Evolutionary conservation across 2,113 vertebrate species (phyloP).

Genomic region (Xenopus tropicalis): DNA sequence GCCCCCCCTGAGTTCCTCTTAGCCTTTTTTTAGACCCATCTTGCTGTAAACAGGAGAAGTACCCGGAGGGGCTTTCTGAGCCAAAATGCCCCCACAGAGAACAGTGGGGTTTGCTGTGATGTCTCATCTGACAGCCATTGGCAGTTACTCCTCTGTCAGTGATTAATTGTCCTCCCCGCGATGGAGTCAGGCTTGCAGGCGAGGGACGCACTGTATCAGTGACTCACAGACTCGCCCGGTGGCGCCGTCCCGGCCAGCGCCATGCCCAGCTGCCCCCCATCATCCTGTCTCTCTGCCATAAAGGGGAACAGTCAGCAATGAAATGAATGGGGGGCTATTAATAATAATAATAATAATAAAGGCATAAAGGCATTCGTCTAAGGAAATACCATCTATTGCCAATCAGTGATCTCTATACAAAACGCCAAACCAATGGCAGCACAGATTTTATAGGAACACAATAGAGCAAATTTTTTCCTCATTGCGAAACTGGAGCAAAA

Average conservation of each 20-base stretch:
- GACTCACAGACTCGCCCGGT: conserved; percentile 2
- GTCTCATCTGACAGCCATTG: conserved; percentile 19
- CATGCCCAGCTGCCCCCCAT: not conserved
- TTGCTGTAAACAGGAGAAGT: not conserved
- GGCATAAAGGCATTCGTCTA: no score
- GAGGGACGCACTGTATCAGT: conserved; percentile 2
- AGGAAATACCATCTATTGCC: no score
- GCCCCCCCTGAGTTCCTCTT: no score
- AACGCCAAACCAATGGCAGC: no score
- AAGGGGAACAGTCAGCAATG: not conserved
- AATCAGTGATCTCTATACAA: no score
- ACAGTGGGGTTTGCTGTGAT: not conserved
- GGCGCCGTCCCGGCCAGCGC: not conserved
- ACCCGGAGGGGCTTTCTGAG: not conserved
- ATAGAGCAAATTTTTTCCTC: no score
- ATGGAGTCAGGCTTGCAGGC: conserved; percentile 2
- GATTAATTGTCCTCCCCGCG: conserved; percentile 23
- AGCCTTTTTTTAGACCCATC: not conserved
- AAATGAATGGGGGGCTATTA: no score
- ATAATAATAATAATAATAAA: no score
- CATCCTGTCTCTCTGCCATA: not conserved
- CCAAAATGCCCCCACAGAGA: conserved; percentile 6
- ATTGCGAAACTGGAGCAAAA: no score
- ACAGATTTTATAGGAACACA: no score
- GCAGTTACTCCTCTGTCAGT: conserved; percentile 16